Conservation (phyloP, 23 tunicate species). For the Oikopleura dioica region DNA sequence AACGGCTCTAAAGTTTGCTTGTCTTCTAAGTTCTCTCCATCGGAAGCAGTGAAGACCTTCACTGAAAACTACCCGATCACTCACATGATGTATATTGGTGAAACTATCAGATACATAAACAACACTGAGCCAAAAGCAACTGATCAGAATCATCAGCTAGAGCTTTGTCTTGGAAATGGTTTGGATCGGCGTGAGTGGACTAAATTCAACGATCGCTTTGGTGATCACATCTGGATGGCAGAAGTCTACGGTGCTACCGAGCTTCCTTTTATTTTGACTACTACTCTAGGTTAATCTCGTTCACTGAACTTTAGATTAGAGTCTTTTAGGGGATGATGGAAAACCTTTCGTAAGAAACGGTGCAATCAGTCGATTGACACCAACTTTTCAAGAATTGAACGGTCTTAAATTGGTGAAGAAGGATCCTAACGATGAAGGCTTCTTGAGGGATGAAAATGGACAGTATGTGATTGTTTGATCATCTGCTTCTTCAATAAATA, state of each 20-base stretch:
- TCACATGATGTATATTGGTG: slow-evolving; percentile 6
- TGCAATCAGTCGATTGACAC: neutral
- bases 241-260: slow-evolving; percentile 10
- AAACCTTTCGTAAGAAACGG: too few relatives aligned
- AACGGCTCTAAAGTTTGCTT: neutral
- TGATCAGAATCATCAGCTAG: too few relatives aligned
- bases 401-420: neutral
- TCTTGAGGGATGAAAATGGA: neutral
- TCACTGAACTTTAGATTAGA: too few relatives aligned
- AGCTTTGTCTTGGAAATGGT: neutral
- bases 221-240: neutral
- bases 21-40: neutral
- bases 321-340: too few relatives aligned
- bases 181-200: neutral
- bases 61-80: neutral
- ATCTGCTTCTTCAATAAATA: too few relatives aligned
- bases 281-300: neutral
- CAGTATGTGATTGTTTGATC: too few relatives aligned
- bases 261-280: neutral
- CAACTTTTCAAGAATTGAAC: neutral
- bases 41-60: neutral
- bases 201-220: neutral
- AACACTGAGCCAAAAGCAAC: too few relatives aligned
- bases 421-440: neutral
- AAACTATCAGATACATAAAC: neutral